Base-by-base conservation (phyloP, 2,797 vertebrate genomes). In the Sebastes iracundus region DNA sequence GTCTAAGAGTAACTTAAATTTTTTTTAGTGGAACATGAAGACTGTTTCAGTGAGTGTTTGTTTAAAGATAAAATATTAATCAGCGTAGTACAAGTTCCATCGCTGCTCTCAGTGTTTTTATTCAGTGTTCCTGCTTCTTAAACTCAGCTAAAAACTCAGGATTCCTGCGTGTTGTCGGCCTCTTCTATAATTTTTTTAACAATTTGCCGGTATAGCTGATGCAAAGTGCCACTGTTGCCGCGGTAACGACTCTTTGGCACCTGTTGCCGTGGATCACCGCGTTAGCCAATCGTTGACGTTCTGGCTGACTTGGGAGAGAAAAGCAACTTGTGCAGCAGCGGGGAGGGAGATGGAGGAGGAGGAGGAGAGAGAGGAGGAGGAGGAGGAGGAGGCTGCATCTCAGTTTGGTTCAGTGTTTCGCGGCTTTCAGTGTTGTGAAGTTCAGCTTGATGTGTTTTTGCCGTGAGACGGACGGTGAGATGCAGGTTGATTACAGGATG, bases 221-320 rank as follows among this genome's bases (percentile, higher is more conserved):
- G 68, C 62, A 72, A 72, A 82, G 65, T 33, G 82, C 73, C 42
- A 22, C 61, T 20, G 92, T 89, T 83, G 74, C 81, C 84, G 46
- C 20, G 64, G 88, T 64, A 85, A 88, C 56, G 23, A 86, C 84
- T 76, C 85, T 82, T 58, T 82, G 86, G 87, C 79, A 89, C 81
- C 81, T 88, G 92, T 91, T 90, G 81, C 82, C 55, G 62, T 81
- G 83, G 68, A 79, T 86, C 52, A 55, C 77, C 7, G 49, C 38
- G 42, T 69, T 72, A 52, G 79, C 79, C 79, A 75, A 42, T 30
- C 18, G 7, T 55, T 27, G 46, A 52, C 30, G 59, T 56, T 70
- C 13, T 11, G 38, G 73, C 60, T 66, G 84, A 84, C 56, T 58
- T 23, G 46, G 69, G 74, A 77, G 73, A 59, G 78, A 53, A 62